A percentile compares a stretch with the other conserved stretches of the same genome.
Evolutionary conservation across 2,888 invertebrate genomes (phyloP).

Genomic region (Noctua janthina): DNA sequence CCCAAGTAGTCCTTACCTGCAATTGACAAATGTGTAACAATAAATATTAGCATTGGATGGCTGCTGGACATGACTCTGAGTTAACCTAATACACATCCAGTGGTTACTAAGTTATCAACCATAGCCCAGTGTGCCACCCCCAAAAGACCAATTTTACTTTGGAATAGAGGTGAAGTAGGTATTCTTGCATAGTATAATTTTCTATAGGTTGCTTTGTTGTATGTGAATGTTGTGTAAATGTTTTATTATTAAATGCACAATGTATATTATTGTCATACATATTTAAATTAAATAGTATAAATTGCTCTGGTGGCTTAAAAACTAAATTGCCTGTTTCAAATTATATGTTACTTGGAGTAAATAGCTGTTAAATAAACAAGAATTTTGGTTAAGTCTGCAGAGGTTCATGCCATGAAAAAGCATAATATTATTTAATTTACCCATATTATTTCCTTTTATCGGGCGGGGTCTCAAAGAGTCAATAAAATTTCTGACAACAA

Average conservation of each 20-base stretch:
- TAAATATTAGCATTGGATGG: background rate
- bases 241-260: background rate
- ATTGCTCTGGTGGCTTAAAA: background rate
- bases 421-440: constrained; percentile 67
- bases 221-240: background rate
- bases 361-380: background rate
- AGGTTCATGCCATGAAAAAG: background rate
- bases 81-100: background rate
- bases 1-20: constrained; percentile 95
- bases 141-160: background rate
- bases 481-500: constrained; percentile 91
- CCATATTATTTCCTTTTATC: constrained; percentile 81
- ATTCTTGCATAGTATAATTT: background rate
- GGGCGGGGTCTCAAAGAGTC: constrained; percentile 90
- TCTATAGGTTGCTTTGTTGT: background rate
- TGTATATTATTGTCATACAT: background rate
- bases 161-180: no score
- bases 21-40: constrained; percentile 51
- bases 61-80: background rate
- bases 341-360: background rate
- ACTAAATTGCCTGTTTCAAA: background rate
- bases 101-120: background rate
- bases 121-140: background rate
- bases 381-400: background rate
- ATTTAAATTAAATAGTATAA: background rate